Evolutionary conservation across 2,888 invertebrate genomes (phyloP).

Genomic region (Dryobota labecula): DNA sequence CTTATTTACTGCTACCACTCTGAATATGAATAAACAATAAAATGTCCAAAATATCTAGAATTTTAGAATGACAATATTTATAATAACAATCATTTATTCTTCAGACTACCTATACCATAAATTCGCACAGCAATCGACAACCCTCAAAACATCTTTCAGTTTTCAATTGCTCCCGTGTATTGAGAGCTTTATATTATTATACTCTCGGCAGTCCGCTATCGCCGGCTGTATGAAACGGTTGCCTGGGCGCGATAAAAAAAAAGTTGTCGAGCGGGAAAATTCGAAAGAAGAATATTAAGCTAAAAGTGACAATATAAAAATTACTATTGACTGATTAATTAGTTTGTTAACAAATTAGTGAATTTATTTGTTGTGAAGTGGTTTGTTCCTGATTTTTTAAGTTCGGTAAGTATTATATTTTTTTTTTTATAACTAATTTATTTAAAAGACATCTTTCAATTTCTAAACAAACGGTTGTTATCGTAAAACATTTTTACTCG

Average conservation of each 20-base stretch:
- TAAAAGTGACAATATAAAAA: conserved; percentile 29
- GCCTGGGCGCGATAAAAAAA: conserved; percentile 31
- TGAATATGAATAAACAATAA: conserved; percentile 3
- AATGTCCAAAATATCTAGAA: not conserved
- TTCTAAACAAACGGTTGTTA: not conserved
- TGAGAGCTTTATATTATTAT: conserved; percentile 25
- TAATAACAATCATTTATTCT: not conserved
- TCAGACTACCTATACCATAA: not conserved
- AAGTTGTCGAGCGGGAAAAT: conserved; percentile 38
- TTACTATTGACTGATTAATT: not conserved
- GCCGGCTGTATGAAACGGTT: conserved; percentile 49
- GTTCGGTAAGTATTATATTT: conserved; percentile 20
- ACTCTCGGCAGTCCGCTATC: conserved; percentile 48
- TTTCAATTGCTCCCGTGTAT: not conserved
- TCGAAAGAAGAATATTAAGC: not conserved
- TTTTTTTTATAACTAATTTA: not conserved
- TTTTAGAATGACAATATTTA: not conserved
- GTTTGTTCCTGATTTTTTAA: conserved; percentile 1
- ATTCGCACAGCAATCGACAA: conserved; percentile 11
- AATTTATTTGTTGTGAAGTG: conserved; percentile 24
- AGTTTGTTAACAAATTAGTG: conserved; percentile 3
- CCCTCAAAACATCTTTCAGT: conserved; percentile 9
- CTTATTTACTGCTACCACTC: not conserved
- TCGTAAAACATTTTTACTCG: too few species aligned
- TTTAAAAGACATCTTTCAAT: not conserved